phyloP scores from a whole-genome alignment of 92 coral and sea anemone species.

The Epizoanthus stellaris region DNA sequence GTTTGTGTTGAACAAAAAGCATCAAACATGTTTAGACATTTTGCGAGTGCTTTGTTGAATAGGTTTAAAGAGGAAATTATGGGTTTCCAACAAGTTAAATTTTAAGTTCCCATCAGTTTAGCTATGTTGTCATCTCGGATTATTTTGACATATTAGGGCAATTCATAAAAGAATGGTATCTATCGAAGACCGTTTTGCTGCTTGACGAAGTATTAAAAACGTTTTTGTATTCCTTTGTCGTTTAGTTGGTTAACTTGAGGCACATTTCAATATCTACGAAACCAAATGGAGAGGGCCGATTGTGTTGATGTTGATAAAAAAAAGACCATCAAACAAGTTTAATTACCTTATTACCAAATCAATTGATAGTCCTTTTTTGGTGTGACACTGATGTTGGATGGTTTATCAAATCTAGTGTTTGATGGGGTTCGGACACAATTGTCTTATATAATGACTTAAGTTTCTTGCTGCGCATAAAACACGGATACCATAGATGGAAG shows the following conservation, averaged over 20 bases:
- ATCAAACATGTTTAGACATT: conserved; percentile 3
- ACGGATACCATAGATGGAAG: too few relatives aligned
- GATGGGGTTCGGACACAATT: too few relatives aligned
- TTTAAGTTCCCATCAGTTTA: conserved; percentile 30
- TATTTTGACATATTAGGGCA: conserved; percentile 17
- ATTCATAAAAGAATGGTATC: neutral
- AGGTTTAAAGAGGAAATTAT: conserved; percentile 12
- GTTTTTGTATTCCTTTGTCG: too few relatives aligned
- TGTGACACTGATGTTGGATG: too few relatives aligned
- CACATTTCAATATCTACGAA: too few relatives aligned
- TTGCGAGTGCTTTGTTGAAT: conserved; percentile 9
- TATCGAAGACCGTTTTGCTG: neutral
- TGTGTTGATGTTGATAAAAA: neutral
- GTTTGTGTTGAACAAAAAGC: conserved; percentile 35
- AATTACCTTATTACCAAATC: neutral
- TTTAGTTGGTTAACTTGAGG: too few relatives aligned
- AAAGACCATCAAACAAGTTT: neutral
- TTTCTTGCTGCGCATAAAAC: too few relatives aligned
- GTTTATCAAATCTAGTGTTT: too few relatives aligned
- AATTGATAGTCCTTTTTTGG: neutral
- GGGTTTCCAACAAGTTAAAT: neutral
- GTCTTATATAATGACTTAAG: too few relatives aligned
- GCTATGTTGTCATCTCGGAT: neutral
- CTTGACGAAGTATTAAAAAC: too few relatives aligned
- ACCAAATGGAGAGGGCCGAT: too few relatives aligned